These are phyloP conservation scores for Drosophila bocqueti DNA, from an alignment of 1,140 invertebrate species.

Conservation along the genomic window DNA sequence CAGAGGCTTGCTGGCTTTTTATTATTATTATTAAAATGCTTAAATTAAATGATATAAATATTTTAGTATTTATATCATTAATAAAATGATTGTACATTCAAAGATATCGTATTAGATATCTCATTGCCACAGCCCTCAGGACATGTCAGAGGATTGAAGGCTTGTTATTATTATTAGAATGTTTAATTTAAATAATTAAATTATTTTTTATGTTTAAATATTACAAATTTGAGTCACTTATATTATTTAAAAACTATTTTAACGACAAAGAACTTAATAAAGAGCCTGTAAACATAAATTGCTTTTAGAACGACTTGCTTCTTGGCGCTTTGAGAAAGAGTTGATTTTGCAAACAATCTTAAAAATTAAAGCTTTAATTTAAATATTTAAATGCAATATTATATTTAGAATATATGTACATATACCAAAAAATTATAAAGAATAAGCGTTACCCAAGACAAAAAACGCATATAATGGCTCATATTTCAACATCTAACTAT, in stretches of 20 bases:
- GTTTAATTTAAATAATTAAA: neutral
- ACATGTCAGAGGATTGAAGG: neutral
- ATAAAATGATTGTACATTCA: too few relatives aligned
- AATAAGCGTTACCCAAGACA: neutral
- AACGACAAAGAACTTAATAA: neutral
- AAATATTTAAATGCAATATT: neutral
- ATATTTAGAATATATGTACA: neutral
- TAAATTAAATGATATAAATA: neutral
- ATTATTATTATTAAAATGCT: neutral
- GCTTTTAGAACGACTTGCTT: neutral
- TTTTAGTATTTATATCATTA: too few relatives aligned
- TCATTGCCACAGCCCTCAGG: neutral
- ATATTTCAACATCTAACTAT: neutral
- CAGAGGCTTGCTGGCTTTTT: too few relatives aligned
- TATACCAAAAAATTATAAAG: neutral
- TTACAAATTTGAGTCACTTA: neutral
- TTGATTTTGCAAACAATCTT: too few relatives aligned
- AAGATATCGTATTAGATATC: constrained; percentile 1
- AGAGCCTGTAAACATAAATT: neutral
- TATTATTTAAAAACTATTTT: neutral
- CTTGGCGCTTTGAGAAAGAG: neutral
- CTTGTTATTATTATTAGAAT: neutral
- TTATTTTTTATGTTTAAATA: neutral
- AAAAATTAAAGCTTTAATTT: neutral
- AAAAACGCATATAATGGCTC: neutral